A percentile compares a stretch with the other conserved stretches of the same genome.
Conservation (phyloP, 2,888 invertebrate species). For the Mesoligia furuncula region DNA sequence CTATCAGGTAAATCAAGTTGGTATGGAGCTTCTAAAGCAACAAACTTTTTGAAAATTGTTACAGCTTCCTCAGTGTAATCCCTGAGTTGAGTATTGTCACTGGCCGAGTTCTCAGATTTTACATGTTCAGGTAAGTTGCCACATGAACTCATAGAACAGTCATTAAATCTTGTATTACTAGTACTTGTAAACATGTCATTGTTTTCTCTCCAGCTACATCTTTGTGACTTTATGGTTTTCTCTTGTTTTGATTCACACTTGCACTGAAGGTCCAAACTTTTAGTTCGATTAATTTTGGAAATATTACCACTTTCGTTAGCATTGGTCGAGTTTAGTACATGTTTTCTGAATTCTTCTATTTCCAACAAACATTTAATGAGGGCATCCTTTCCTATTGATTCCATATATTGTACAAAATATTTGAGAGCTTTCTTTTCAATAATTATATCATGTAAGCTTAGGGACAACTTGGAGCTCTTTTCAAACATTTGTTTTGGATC, state of each 20-base stretch:
- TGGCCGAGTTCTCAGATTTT: conserved; percentile 59
- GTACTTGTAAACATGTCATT: conserved; percentile 67
- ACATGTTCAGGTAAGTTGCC: conserved; percentile 77
- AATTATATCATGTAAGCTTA: conserved; percentile 94
- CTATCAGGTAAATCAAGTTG: conserved; percentile 91
- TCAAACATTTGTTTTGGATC: conserved; percentile 82
- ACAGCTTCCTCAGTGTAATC: conserved; percentile 91
- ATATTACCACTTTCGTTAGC: conserved; percentile 69
- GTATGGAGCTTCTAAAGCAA: conserved; percentile 92
- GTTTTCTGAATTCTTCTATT: conserved; percentile 92
- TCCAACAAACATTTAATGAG: conserved; percentile 94
- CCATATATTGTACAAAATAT: conserved; percentile 96
- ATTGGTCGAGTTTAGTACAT: conserved; percentile 65
- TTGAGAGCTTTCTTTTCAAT: conserved; percentile 94
- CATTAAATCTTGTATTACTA: conserved; percentile 71
- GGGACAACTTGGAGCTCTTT: conserved; percentile 92
- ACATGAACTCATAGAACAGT: conserved; percentile 80
- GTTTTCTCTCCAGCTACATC: conserved; percentile 74
- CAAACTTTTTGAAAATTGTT: conserved; percentile 94
- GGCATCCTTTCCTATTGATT: conserved; percentile 92
- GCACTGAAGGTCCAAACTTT: conserved; percentile 82
- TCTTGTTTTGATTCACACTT: conserved; percentile 68
- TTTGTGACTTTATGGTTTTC: conserved; percentile 71
- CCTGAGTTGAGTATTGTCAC: conserved; percentile 65
- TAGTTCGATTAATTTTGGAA: conserved; percentile 79